phyloP scores from a whole-genome alignment of 2,888 invertebrate species.

The Antitype chi region DNA sequence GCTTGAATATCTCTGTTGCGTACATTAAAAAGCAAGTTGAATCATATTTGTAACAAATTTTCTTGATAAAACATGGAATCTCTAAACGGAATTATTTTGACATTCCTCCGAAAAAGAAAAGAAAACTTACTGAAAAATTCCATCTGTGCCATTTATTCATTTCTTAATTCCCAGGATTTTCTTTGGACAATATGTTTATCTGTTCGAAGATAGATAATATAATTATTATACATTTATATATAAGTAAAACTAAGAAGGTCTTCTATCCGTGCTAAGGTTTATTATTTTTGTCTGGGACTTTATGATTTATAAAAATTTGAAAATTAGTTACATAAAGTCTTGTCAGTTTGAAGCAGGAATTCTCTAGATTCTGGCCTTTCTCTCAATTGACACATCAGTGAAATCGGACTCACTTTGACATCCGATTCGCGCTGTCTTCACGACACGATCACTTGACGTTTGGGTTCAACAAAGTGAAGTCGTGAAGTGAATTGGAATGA shows the following conservation, averaged over 20 bases:
- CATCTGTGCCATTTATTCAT: not conserved
- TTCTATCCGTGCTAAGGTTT: not conserved
- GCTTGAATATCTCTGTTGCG: not conserved
- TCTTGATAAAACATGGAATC: not conserved
- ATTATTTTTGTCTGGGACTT: not conserved
- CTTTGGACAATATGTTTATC: not conserved
- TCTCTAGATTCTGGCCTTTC: not conserved
- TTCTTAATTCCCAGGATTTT: not conserved
- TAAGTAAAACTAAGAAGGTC: too few species aligned
- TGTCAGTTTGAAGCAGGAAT: not conserved
- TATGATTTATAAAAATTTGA: not conserved
- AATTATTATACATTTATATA: too few species aligned
- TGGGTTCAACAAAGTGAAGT: not conserved
- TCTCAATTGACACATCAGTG: constrained; percentile 28
- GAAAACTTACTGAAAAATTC: constrained; percentile 18
- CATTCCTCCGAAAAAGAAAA: constrained; percentile 13
- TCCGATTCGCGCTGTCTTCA: constrained; percentile 12
- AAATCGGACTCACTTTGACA: constrained; percentile 24
- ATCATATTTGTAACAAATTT: not conserved
- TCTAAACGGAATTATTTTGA: constrained; percentile 14
- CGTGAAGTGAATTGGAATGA: not conserved
- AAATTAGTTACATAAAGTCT: not conserved
- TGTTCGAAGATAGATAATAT: not conserved
- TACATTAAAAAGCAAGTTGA: not conserved
- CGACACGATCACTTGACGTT: not conserved